phyloP scores from a whole-genome alignment of 2,888 invertebrate species.

The Parnassius smintheus region DNA sequence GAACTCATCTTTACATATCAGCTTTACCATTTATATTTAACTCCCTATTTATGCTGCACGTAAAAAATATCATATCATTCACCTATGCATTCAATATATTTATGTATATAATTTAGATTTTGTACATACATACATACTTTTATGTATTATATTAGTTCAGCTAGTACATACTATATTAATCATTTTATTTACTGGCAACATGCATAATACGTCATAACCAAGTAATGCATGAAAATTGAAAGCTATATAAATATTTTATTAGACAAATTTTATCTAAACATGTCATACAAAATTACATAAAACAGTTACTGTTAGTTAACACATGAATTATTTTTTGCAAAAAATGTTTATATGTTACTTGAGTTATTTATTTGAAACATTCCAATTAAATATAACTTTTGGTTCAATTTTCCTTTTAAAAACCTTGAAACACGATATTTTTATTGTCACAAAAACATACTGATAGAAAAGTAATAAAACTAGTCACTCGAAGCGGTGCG shows the following conservation, averaged over 20 bases:
- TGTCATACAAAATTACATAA: no score
- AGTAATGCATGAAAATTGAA: not conserved
- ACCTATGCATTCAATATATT: slow-evolving; percentile 6
- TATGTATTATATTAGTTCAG: slow-evolving; percentile 4
- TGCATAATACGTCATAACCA: slow-evolving; percentile 1
- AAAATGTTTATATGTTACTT: no score
- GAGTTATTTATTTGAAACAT: no score
- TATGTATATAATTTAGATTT: slow-evolving; percentile 6
- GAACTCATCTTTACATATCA: slow-evolving; percentile 3
- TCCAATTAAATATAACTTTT: no score
- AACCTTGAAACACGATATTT: not conserved
- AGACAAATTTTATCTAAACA: no score
- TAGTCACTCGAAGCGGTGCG: slow-evolving; percentile 4
- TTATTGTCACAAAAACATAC: slow-evolving; percentile 13
- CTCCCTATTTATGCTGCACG: slow-evolving; percentile 1
- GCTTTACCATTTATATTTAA: not conserved
- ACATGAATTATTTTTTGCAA: no score
- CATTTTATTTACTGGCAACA: slow-evolving; percentile 7
- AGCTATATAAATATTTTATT: no score
- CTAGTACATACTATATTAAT: slow-evolving; percentile 6
- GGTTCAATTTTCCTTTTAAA: no score
- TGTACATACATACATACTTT: slow-evolving; percentile 17
- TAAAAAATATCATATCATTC: slow-evolving; percentile 13
- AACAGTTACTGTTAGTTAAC: no score
- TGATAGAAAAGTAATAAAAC: slow-evolving; percentile 8